These are phyloP conservation scores for Agriotes lineatus DNA, from an alignment of 2,888 invertebrate species.

Conservation along the genomic window DNA sequence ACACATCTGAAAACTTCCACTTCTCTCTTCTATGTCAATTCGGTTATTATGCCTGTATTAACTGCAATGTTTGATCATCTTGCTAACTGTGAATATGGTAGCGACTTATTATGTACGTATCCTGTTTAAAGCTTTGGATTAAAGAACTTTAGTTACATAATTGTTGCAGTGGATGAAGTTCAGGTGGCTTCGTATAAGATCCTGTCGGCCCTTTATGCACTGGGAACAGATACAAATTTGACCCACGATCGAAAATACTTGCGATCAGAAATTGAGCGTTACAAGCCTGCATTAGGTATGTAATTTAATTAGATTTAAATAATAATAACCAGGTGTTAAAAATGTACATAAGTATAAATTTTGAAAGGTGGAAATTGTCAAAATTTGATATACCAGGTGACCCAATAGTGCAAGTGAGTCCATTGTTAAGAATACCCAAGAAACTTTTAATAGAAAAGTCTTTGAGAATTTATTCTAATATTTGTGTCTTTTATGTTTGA, in stretches of 20 bases:
- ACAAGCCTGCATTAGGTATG: conserved; percentile 84
- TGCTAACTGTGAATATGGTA: conserved; percentile 96
- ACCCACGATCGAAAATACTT: conserved; percentile 93
- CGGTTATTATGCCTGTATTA: conserved; percentile 92
- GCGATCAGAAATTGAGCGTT: conserved; percentile 94
- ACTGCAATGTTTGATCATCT: conserved; percentile 98
- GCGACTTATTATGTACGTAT: conserved; percentile 89
- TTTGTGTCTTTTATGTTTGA: too few species aligned
- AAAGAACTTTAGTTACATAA: too few species aligned
- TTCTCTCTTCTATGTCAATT: conserved; percentile 95
- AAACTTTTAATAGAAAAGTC: too few species aligned
- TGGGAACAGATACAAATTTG: conserved; percentile 87
- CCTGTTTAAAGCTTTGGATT: too few species aligned
- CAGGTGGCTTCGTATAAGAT: conserved; percentile 99
- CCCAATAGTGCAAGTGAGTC: too few species aligned
- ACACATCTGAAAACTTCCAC: conserved; percentile 97
- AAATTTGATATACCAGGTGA: too few species aligned
- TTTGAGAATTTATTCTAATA: too few species aligned
- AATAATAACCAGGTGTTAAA: too few species aligned
- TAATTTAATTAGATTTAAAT: too few species aligned
- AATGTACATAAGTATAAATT: too few species aligned
- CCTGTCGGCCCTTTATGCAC: conserved; percentile 90
- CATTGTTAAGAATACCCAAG: too few species aligned
- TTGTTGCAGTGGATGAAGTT: conserved; percentile 99
- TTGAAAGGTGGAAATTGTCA: too few species aligned